These are phyloP conservation scores for Aphelenchoides avenae DNA, from an alignment of 1,140 invertebrate species.

Conservation along the genomic window DNA sequence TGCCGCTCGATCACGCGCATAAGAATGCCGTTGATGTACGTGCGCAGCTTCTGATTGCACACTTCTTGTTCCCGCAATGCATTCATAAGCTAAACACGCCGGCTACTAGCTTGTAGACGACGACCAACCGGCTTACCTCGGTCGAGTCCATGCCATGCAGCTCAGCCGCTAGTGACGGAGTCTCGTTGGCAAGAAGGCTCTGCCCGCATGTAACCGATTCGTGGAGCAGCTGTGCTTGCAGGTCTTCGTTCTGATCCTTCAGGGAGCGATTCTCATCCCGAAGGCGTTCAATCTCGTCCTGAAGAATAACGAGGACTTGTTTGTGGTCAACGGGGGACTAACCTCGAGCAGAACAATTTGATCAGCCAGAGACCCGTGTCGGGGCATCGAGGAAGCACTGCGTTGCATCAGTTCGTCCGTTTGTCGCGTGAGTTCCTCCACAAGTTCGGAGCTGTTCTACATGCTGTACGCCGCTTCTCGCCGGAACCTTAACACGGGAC, in stretches of 20 bases:
- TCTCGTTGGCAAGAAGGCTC: constrained; percentile 30
- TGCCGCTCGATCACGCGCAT: constrained; percentile 35
- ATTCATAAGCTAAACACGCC: constrained; percentile 36
- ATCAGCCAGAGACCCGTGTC: constrained; percentile 39
- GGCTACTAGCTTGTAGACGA: background rate
- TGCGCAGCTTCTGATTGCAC: constrained; percentile 38
- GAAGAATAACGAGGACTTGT: constrained; percentile 1
- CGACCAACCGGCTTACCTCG: background rate
- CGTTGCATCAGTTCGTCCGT: constrained; percentile 37
- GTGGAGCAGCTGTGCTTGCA: constrained; percentile 26
- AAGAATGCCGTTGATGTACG: constrained; percentile 43
- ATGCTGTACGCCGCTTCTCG: constrained; percentile 30
- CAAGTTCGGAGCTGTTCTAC: constrained; percentile 34
- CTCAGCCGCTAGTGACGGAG: constrained; percentile 44
- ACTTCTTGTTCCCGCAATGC: constrained; percentile 42
- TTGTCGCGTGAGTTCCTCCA: constrained; percentile 36
- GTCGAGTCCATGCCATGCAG: constrained; percentile 36
- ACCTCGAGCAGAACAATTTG: constrained; percentile 20
- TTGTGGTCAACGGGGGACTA: background rate
- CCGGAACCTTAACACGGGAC: constrained; percentile 30
- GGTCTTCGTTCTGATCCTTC: constrained; percentile 26
- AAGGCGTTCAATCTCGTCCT: constrained; percentile 36
- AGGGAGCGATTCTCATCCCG: constrained; percentile 31
- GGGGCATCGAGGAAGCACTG: constrained; percentile 23
- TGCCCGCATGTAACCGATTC: constrained; percentile 41